These are phyloP conservation scores for Falco peregrinus DNA, from an alignment of 2,797 vertebrate species.

Conservation along the genomic window DNA sequence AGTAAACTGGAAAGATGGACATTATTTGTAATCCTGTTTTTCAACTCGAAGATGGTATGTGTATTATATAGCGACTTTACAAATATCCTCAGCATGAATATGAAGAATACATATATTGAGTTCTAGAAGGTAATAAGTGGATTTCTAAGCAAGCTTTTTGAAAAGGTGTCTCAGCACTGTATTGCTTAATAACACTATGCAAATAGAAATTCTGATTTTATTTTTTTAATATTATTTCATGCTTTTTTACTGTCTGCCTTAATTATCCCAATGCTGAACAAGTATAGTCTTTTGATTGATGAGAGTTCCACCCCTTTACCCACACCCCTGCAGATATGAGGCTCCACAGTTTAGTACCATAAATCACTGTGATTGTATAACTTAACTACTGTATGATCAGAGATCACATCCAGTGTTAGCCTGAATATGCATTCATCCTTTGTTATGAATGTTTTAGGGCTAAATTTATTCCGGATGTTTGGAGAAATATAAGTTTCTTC, in stretches of 20 bases:
- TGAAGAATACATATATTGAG: background rate
- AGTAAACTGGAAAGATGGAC: background rate
- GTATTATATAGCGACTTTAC: slow-evolving; percentile 9
- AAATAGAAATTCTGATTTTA: slow-evolving; percentile 52
- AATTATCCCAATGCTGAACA: slow-evolving; percentile 66
- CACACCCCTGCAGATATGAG: slow-evolving; percentile 60
- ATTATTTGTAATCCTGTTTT: background rate
- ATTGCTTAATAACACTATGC: slow-evolving; percentile 44
- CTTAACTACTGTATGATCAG: slow-evolving; percentile 63
- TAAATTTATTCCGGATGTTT: slow-evolving; percentile 36
- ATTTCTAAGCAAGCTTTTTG: slow-evolving; percentile 34
- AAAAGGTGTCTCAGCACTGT: slow-evolving; percentile 31
- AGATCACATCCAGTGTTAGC: slow-evolving; percentile 52
- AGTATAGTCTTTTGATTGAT: slow-evolving; percentile 64
- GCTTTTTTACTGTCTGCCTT: slow-evolving; percentile 64
- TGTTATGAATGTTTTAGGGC: slow-evolving; percentile 24
- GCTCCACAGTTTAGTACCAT: slow-evolving; percentile 64
- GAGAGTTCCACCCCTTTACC: slow-evolving; percentile 62
- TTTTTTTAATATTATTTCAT: slow-evolving; percentile 49
- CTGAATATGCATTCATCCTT: slow-evolving; percentile 40
- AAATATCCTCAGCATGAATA: slow-evolving; percentile 8
- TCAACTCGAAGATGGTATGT: background rate
- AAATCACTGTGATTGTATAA: slow-evolving; percentile 70
- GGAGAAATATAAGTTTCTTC: slow-evolving; percentile 29
- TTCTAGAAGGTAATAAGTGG: background rate